Conservation (phyloP, 2,113 vertebrate genomes). For the Heterochromis multidens region DNA sequence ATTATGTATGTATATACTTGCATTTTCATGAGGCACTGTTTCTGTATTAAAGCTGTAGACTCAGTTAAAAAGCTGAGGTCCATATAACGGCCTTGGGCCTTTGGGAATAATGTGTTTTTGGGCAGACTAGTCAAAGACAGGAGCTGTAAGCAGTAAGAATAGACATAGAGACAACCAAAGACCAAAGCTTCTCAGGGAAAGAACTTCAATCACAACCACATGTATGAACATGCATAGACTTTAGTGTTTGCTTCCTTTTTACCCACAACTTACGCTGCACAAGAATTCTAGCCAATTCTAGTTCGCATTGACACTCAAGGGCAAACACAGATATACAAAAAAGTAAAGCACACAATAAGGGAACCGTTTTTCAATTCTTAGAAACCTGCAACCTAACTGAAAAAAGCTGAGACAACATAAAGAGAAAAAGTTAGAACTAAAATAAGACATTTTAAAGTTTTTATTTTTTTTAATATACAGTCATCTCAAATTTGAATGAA, state of each 20-base stretch:
- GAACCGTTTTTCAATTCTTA: neutral
- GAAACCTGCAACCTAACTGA: neutral
- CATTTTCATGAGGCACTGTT: slow-evolving; percentile 18
- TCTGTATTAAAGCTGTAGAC: slow-evolving; percentile 13
- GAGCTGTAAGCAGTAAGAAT: neutral
- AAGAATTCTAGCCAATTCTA: neutral
- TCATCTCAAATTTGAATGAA: too few relatives aligned
- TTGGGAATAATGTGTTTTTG: neutral
- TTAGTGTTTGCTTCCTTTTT: neutral
- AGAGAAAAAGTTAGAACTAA: neutral
- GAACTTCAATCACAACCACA: neutral
- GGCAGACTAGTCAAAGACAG: neutral
- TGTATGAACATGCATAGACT: neutral
- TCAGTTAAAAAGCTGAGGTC: slow-evolving; percentile 4
- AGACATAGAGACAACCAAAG: neutral
- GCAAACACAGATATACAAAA: neutral
- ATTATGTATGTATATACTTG: slow-evolving; percentile 45
- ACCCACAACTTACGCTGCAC: neutral
- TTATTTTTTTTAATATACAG: too few relatives aligned
- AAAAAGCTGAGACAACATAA: neutral
- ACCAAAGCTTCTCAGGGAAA: neutral
- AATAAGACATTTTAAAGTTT: neutral
- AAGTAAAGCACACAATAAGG: neutral
- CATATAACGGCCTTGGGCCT: neutral
- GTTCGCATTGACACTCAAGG: neutral